Conservation (phyloP, 2,888 invertebrate species). For the Odiellus spinosus region DNA sequence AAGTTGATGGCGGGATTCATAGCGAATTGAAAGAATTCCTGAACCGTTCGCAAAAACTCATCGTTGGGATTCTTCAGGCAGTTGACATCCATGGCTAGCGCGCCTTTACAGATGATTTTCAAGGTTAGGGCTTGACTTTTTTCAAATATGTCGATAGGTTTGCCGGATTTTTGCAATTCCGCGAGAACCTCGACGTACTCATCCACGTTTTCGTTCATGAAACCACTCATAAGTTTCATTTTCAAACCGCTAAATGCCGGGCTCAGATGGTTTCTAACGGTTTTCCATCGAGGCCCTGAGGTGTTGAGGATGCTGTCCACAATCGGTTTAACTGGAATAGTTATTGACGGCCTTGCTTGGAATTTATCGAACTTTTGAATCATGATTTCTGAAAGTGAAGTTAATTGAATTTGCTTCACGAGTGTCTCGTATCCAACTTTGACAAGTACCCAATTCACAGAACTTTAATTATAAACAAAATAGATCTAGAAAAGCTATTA, state of each 20-base stretch:
- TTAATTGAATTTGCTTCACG: too few relatives aligned
- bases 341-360: constrained; percentile 21
- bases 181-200: constrained; percentile 29
- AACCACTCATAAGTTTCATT: constrained; percentile 29
- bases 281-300: constrained; percentile 16
- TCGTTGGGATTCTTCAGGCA: constrained; percentile 31
- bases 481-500: too few relatives aligned
- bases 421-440: too few relatives aligned
- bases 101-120: constrained; percentile 36
- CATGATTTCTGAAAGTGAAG: constrained; percentile 21
- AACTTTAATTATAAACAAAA: too few relatives aligned
- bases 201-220: constrained; percentile 30
- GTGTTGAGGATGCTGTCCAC: constrained; percentile 9
- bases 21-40: constrained; percentile 24
- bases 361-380: constrained; percentile 25
- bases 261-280: constrained; percentile 14
- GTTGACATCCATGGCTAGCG: constrained; percentile 32
- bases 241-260: constrained; percentile 19
- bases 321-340: constrained; percentile 7
- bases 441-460: too few relatives aligned
- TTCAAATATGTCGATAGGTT: constrained; percentile 31
- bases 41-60: constrained; percentile 25
- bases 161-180: constrained; percentile 22
- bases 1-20: constrained; percentile 23
- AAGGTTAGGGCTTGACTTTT: constrained; percentile 35